Conservation (phyloP, 2,888 invertebrate species). For the Drosophila rubida region DNA sequence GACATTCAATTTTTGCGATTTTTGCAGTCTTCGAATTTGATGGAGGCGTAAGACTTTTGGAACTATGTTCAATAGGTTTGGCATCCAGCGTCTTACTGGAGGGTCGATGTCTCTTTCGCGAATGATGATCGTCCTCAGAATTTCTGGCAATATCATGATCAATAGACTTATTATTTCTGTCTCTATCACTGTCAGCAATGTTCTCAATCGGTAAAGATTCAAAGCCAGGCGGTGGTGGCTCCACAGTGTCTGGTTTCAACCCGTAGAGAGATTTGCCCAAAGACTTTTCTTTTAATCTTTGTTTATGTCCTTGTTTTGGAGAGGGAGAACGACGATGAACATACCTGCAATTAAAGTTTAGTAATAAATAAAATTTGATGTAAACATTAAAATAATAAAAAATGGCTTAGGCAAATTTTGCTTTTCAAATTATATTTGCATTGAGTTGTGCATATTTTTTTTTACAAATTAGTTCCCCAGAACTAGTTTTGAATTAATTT, state of each 20-base stretch:
- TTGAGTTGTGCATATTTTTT: neutral
- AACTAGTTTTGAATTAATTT: neutral
- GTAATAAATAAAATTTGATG: conserved; percentile 11
- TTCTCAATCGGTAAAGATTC: conserved; percentile 62
- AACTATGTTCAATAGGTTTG: conserved; percentile 29
- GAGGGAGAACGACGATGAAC: conserved; percentile 55
- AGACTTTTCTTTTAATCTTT: conserved; percentile 28
- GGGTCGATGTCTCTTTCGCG: conserved; percentile 36
- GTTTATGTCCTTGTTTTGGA: conserved; percentile 39
- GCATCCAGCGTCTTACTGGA: conserved; percentile 27
- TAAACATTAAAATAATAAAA: neutral
- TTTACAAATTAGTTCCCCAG: neutral
- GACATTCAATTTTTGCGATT: conserved; percentile 23
- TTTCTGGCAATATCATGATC: conserved; percentile 18
- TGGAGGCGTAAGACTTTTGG: conserved; percentile 62
- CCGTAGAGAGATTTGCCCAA: conserved; percentile 30
- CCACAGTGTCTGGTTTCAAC: conserved; percentile 52
- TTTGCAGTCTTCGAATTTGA: conserved; percentile 46
- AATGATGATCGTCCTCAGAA: conserved; percentile 14
- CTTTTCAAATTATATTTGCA: neutral
- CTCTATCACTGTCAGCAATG: conserved; percentile 51
- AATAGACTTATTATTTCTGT: conserved; percentile 21
- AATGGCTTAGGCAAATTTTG: neutral
- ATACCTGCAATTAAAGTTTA: conserved; percentile 39
- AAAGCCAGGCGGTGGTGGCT: conserved; percentile 81